Percentiles rank a stretch among this genome's conserved stretches.
These are phyloP conservation scores for Drosophila tristis DNA, from an alignment of 1,140 invertebrate species.

Conservation along the genomic window DNA sequence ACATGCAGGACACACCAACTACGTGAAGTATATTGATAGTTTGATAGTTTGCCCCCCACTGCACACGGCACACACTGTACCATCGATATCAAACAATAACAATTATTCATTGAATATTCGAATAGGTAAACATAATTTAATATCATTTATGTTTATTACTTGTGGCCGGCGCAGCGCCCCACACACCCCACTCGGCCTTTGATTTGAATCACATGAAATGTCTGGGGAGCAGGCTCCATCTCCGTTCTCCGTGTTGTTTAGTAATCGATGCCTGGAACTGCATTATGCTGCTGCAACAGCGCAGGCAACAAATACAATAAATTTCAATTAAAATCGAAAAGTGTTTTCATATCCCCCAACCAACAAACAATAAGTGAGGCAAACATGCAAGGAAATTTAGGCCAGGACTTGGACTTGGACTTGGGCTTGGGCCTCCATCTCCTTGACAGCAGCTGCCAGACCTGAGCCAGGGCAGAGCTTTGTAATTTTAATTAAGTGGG, in stretches of 20 bases:
- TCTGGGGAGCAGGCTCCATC: not conserved
- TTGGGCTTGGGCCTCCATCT: not conserved
- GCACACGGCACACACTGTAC: not conserved
- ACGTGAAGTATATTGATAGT: no score
- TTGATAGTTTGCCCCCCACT: no score
- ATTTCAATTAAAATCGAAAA: conserved; percentile 54
- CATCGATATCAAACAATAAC: conserved; percentile 28
- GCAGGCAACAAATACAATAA: conserved; percentile 44
- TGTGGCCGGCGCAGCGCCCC: not conserved
- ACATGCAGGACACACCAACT: no score
- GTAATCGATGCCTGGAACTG: conserved; percentile 35
- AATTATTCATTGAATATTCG: conserved; percentile 33
- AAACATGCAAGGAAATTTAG: conserved; percentile 47
- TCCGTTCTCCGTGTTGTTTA: not conserved
- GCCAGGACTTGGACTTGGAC: conserved; percentile 9
- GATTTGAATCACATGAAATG: conserved; percentile 35
- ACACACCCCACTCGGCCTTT: not conserved
- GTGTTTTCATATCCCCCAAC: conserved; percentile 24
- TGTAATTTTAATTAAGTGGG: conserved; percentile 64
- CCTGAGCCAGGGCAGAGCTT: conserved; percentile 15
- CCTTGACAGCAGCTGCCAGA: conserved; percentile 27
- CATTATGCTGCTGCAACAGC: conserved; percentile 4
- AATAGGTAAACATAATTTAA: conserved; percentile 28
- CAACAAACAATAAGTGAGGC: conserved; percentile 32
- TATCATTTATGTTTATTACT: conserved; percentile 40